A percentile compares a stretch with the other conserved stretches of the same genome.
These are phyloP conservation scores for Thymelicus sylvestris DNA, from an alignment of 2,888 invertebrate species.

Conservation along the genomic window DNA sequence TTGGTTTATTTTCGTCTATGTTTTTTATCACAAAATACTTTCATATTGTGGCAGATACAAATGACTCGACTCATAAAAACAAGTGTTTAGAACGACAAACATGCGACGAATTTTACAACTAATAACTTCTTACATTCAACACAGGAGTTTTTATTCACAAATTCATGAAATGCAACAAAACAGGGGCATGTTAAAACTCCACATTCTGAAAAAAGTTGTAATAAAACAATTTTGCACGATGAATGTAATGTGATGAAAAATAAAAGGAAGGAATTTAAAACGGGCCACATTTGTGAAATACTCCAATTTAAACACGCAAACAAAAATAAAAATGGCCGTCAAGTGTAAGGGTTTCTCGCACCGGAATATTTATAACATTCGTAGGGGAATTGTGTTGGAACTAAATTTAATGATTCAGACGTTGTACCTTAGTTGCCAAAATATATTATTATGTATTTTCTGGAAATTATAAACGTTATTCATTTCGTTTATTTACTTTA, in stretches of 20 bases:
- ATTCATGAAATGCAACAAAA: constrained; percentile 71
- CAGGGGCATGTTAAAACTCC: constrained; percentile 65
- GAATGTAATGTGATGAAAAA: constrained; percentile 69
- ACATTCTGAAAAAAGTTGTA: constrained; percentile 69
- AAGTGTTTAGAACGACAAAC: constrained; percentile 32
- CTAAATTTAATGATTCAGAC: not conserved
- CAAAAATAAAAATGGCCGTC: constrained; percentile 39
- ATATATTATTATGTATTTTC: too few species aligned
- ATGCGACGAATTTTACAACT: constrained; percentile 50
- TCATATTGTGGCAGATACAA: not conserved
- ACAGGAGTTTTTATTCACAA: constrained; percentile 60
- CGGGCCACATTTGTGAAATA: constrained; percentile 64
- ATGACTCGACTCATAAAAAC: constrained; percentile 23
- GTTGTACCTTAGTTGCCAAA: too few species aligned
- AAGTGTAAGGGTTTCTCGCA: constrained; percentile 16
- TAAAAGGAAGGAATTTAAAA: constrained; percentile 68
- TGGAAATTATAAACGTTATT: too few species aligned
- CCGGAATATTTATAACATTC: constrained; percentile 12
- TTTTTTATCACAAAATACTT: not conserved
- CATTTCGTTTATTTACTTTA: too few species aligned
- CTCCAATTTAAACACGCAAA: constrained; percentile 46
- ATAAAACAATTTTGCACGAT: constrained; percentile 70
- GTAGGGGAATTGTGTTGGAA: constrained; percentile 1
- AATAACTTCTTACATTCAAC: constrained; percentile 59
- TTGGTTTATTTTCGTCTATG: too few species aligned